Evolutionary conservation across 2,888 invertebrate genomes (phyloP), one percentile per base, ranked within the genome.

Genomic region (Campaea margaritaria): DNA sequence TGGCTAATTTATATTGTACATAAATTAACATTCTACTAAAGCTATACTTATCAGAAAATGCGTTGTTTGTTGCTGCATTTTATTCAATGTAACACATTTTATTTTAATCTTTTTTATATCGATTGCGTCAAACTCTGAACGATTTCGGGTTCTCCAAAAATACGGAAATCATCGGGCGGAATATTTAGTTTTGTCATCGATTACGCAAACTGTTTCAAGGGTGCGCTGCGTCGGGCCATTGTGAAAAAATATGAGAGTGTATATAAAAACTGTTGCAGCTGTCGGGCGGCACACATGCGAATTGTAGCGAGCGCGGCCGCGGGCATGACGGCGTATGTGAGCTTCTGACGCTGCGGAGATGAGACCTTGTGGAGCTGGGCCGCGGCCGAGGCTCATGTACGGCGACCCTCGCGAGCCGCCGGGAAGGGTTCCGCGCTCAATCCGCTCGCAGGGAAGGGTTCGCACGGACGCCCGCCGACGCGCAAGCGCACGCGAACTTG

Each of bases 201-300:
- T 92, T 92, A 90, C 92, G 92, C 92, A 92, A 92, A 92, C 92
- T 91, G 91, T 92, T 92, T 92, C 92, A 92, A 92, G 92, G 92
- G 92, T 92, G 91, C 89, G 87, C 79, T 82, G 83, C 74, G 81
- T 74, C 79, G 80, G 79, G 79, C 82, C 78, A 89, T 90, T 90
- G 90, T 90, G 89, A 92, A 92, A 92, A 92, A 92, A 90, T 89
- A 85, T 83, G 84, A 89, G 91, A 87, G 86, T 85, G 83, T 90
- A 89, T 86, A 91, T 89, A 92, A 92, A 92, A 91, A 92, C 90
- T 78, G 74, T 82, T 87, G 92, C 92, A 92, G 92, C 92, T 92
- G 92, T 89, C 89, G 86, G 71, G 78, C 72, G 82, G 84, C 89
- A 89, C 92, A 92, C 91, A 92, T 91, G 92, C 92, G 92, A 92